These are phyloP conservation scores for Thecophora atra DNA, from an alignment of 2,888 invertebrate species.

Conservation along the genomic window DNA sequence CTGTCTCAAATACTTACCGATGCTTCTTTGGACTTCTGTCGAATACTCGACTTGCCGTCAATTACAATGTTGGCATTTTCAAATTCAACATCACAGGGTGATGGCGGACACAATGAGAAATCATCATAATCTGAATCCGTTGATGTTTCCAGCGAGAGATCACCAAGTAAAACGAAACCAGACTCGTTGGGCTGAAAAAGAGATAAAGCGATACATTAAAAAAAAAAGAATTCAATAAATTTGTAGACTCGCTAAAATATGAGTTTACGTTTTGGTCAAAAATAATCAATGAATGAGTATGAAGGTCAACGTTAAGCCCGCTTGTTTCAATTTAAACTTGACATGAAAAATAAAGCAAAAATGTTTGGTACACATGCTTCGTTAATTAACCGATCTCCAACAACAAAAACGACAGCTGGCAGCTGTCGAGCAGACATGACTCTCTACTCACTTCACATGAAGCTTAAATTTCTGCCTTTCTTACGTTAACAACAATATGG, in stretches of 20 bases:
- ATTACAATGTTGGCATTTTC: conserved; percentile 90
- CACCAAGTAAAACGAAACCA: conserved; percentile 72
- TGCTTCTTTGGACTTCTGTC: conserved; percentile 68
- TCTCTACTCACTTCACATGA: not conserved
- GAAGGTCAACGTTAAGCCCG: not conserved
- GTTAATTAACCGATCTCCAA: not conserved
- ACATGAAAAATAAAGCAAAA: not conserved
- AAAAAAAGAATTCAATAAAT: not conserved
- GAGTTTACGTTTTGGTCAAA: conserved; percentile 17
- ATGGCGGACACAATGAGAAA: conserved; percentile 73
- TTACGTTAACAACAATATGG: no score
- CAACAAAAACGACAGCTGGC: conserved; percentile 3
- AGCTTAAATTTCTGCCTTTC: not conserved
- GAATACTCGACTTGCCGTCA: conserved; percentile 87
- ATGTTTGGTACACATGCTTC: not conserved
- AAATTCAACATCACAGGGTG: conserved; percentile 85
- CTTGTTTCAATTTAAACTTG: not conserved
- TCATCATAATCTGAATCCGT: conserved; percentile 72
- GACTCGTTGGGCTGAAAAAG: conserved; percentile 71
- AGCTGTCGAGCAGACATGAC: not conserved
- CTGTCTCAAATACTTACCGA: conserved; percentile 55
- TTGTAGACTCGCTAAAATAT: conserved; percentile 34
- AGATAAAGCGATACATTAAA: conserved; percentile 33
- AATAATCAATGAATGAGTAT: conserved; percentile 14
- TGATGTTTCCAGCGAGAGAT: conserved; percentile 71